Evolutionary conservation across 2,113 vertebrate genomes (phyloP).

Genomic region (Chelonoidis abingdonii): DNA sequence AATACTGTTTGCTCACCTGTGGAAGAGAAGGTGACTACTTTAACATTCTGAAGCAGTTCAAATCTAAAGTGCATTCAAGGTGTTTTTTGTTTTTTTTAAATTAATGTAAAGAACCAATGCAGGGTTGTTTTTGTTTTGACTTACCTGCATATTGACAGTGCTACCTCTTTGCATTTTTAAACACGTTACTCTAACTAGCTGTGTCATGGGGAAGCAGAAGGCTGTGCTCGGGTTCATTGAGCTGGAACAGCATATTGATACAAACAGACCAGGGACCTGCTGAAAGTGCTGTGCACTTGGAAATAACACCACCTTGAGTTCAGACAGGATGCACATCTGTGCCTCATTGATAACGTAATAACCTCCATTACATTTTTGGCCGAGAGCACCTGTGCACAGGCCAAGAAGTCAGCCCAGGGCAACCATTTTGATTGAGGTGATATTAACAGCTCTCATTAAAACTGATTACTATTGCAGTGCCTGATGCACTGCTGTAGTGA

Average conservation of each 20-base stretch:
- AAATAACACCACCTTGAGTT: constrained; percentile 64
- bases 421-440: constrained; percentile 75
- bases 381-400: constrained; percentile 80
- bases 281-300: constrained; percentile 73
- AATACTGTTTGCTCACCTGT: background rate
- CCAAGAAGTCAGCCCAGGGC: constrained; percentile 76
- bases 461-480: constrained; percentile 53
- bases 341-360: constrained; percentile 79
- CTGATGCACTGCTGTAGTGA: constrained; percentile 25
- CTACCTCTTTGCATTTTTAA: constrained; percentile 18
- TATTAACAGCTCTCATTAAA: constrained; percentile 81
- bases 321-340: constrained; percentile 80
- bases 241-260: constrained; percentile 75
- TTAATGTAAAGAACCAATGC: background rate
- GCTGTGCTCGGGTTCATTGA: constrained; percentile 74
- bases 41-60: background rate
- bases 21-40: background rate
- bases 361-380: constrained; percentile 78
- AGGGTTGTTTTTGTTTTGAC: constrained; percentile 1
- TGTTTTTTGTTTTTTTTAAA: background rate
- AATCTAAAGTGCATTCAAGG: background rate
- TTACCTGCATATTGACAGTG: background rate
- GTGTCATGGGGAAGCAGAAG: constrained; percentile 74
- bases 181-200: background rate
- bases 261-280: constrained; percentile 64